Percentiles rank a stretch among this genome's conserved stretches.
These are phyloP conservation scores for Agrotis puta DNA, from an alignment of 2,888 invertebrate species.

Conservation along the genomic window DNA sequence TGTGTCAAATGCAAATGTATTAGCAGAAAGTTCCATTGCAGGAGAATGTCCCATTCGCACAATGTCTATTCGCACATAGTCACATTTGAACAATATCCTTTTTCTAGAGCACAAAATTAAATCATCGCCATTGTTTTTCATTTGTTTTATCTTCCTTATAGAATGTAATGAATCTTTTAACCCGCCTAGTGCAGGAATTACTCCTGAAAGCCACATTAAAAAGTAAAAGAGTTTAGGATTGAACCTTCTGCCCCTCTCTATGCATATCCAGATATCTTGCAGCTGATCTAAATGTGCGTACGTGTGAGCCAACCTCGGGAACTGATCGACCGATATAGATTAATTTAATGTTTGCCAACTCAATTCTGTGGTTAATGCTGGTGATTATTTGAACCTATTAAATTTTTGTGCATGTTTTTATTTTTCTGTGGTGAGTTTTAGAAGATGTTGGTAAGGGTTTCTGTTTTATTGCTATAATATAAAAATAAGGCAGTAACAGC, in stretches of 20 bases:
- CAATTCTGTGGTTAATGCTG: slow-evolving; percentile 62
- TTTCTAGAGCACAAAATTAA: no score
- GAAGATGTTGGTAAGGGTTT: neutral
- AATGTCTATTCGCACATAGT: no score
- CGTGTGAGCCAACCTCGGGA: slow-evolving; percentile 65
- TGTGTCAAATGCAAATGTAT: no score
- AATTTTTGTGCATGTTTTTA: slow-evolving; percentile 33
- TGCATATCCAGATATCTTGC: slow-evolving; percentile 46
- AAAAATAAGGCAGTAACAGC: neutral
- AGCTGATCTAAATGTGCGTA: slow-evolving; percentile 66
- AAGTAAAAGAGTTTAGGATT: neutral
- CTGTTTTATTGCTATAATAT: neutral
- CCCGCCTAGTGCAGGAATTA: no score
- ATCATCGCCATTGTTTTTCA: no score
- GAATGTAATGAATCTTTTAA: no score
- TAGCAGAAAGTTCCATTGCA: no score
- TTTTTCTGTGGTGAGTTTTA: slow-evolving; percentile 19
- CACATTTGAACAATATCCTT: no score
- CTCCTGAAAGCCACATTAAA: neutral
- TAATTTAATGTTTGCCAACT: slow-evolving; percentile 66
- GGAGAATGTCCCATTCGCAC: no score
- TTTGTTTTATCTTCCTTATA: no score
- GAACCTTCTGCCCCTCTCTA: slow-evolving; percentile 37
- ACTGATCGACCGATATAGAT: slow-evolving; percentile 68
- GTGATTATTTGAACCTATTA: slow-evolving; percentile 54